These are phyloP conservation scores for Thera britannica DNA, from an alignment of 2,888 invertebrate species.

Conservation along the genomic window DNA sequence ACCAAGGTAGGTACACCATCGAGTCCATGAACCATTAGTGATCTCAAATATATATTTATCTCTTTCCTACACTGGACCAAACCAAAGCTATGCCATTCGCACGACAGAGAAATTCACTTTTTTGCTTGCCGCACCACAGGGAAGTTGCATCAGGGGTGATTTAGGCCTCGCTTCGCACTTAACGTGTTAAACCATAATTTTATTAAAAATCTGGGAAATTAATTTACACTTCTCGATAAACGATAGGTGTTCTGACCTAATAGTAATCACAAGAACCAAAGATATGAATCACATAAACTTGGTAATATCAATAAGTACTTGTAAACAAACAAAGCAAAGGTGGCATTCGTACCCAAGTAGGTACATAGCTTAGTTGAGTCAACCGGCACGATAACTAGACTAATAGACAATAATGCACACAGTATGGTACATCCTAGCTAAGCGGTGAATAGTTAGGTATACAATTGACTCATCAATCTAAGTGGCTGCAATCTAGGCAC, in stretches of 20 bases:
- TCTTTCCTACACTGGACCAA: no score
- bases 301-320: conserved; percentile 15
- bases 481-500: conserved; percentile 2
- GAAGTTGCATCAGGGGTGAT: no score
- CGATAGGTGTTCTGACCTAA: conserved; percentile 9
- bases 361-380: conserved; percentile 31
- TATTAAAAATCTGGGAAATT: not conserved
- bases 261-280: conserved; percentile 15
- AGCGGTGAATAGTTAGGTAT: not conserved
- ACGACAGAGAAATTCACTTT: no score
- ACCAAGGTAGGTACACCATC: no score
- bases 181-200: no score
- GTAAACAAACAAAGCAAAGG: conserved; percentile 29
- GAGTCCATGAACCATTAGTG: no score
- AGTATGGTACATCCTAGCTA: conserved; percentile 11
- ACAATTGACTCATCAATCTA: conserved; percentile 31
- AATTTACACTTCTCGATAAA: not conserved
- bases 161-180: no score
- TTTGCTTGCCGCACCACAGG: no score
- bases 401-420: conserved; percentile 24
- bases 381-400: conserved; percentile 28
- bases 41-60: no score
- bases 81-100: no score
- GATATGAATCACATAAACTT: conserved; percentile 34
- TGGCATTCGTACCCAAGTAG: conserved; percentile 4